Evolutionary conservation across 1,140 invertebrate species (phyloP), one percentile per base, ranked within the genome.

Genomic region (Caenorhabditis tropicalis): DNA sequence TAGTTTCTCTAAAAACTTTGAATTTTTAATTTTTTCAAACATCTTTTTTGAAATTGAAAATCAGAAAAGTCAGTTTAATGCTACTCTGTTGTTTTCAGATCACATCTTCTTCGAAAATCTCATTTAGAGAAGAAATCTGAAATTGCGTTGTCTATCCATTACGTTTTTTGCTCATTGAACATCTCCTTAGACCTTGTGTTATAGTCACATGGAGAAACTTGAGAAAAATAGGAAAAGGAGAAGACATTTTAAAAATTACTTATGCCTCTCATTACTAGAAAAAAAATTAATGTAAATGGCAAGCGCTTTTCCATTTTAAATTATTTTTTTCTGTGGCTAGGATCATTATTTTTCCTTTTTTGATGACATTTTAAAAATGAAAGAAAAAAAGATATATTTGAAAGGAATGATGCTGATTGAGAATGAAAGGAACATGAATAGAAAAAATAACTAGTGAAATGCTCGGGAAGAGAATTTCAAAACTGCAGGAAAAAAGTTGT

Each of bases 91-190:
- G 53, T 56, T 56, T 56, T 56, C 53, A 56, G 53, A 21, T 56
- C 24, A 56, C 53, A 21, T 51, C 49, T 27, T 65, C 24, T 33
- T 65, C 58, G 19, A 33, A 36, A 65, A 65, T 65, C 58, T 65
- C 58, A 65, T 65, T 65, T 65, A 33, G 58, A 65, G 2, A 19
- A 10, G 4, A 12, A 74, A 21, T 46, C 65, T 39, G 36, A 43
- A 39, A 27, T 46, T 43, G 29, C 65, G 65, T 31, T 74, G 53
- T 1, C 53, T 56, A 56, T 56, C 53, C 15, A 51, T 65, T 46
- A 74, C 36, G n/a, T 46, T 74, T 74, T n/a, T 74, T 74, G 65
- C 36, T 43, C 65, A 74, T 74, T 74, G 65, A 74, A 21, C 60
- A 51, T 70, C 36, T 21, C 58, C 6, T 4, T 33, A 36, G 36